Evolutionary conservation across 1,140 invertebrate species (phyloP).

Genomic region (Drosophila eugracilis): DNA sequence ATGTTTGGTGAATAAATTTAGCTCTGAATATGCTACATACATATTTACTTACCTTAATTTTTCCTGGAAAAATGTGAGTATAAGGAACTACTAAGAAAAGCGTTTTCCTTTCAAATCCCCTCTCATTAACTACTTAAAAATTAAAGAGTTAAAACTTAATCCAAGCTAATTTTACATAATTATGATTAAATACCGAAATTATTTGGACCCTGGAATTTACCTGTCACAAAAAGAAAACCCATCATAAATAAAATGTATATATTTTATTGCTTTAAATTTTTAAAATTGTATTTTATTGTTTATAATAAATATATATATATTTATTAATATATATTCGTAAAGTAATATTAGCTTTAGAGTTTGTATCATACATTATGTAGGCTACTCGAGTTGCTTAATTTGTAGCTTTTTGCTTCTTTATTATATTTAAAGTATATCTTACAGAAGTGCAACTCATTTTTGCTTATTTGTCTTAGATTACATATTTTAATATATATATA

Average conservation of each 20-base stretch:
- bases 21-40: no score
- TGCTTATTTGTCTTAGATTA: constrained; percentile 52
- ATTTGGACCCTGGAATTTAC: no score
- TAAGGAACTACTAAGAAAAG: no score
- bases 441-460: constrained; percentile 62
- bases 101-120: no score
- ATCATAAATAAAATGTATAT: not conserved
- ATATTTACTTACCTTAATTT: no score
- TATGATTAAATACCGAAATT: no score
- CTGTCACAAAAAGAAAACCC: not conserved
- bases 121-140: no score
- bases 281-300: constrained; percentile 79
- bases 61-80: no score
- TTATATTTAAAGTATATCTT: constrained; percentile 69
- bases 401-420: constrained; percentile 63
- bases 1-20: no score
- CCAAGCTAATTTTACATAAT: no score
- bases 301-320: constrained; percentile 82
- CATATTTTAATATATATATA: constrained; percentile 47
- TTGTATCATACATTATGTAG: constrained; percentile 71
- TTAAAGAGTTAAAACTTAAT: no score
- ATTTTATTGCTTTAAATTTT: constrained; percentile 64
- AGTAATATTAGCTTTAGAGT: constrained; percentile 65
- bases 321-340: constrained; percentile 61
- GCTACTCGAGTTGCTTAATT: constrained; percentile 69